These are phyloP conservation scores for Paralichthys olivaceus DNA, from an alignment of 2,113 vertebrate species.

Conservation along the genomic window DNA sequence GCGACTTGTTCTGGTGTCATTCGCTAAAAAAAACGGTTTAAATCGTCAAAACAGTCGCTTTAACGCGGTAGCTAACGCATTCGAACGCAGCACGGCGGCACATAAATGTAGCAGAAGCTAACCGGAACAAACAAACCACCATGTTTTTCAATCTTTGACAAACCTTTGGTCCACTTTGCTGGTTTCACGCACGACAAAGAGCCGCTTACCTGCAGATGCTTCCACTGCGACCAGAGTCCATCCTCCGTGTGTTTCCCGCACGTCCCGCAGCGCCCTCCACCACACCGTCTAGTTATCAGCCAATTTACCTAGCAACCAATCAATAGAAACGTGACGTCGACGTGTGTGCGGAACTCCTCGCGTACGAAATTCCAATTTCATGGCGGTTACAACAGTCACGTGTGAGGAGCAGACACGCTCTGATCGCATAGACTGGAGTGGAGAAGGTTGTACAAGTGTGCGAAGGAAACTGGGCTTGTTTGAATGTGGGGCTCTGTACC, in stretches of 20 bases:
- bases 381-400: no score
- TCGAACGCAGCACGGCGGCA: not conserved
- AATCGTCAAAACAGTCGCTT: not conserved
- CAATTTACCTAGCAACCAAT: conserved; percentile 54
- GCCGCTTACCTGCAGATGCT: conserved; percentile 76
- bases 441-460: no score
- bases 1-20: not conserved
- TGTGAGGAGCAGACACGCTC: no score
- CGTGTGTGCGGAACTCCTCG: conserved; percentile 14
- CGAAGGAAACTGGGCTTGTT: no score
- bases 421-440: no score
- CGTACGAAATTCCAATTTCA: not conserved
- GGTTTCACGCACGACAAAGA: not conserved
- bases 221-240: conserved; percentile 49
- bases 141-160: not conserved
- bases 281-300: conserved; percentile 50
- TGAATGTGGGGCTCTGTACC: no score
- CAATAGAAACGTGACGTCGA: conserved; percentile 49
- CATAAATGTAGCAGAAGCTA: not conserved
- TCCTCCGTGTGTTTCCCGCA: conserved; percentile 38
- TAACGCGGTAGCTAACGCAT: not conserved
- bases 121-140: not conserved
- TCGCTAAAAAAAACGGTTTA: not conserved
- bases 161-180: not conserved
- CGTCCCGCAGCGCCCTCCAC: conserved; percentile 1